phyloP scores from a whole-genome alignment of 2,797 vertebrate species.

The Takifugu ocellatus region DNA sequence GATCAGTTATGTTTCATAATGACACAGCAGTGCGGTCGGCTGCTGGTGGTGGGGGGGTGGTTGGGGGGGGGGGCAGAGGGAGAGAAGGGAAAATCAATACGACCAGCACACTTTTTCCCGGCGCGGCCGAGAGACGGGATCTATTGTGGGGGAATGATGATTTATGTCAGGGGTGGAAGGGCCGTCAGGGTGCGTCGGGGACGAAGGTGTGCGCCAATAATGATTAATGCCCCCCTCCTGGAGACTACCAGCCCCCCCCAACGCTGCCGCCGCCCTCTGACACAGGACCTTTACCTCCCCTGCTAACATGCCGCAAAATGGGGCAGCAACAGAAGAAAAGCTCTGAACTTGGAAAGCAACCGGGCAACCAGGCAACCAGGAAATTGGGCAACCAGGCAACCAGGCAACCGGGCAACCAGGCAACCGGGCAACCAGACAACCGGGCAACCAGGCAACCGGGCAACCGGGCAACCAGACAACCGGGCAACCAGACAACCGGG shows the following conservation, averaged over 20 bases:
- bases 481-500: too few relatives aligned
- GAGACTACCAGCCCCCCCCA: constrained; percentile 51
- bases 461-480: too few relatives aligned
- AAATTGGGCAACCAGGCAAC: too few relatives aligned
- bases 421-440: too few relatives aligned
- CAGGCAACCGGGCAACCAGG: too few relatives aligned
- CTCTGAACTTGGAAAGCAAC: too few relatives aligned
- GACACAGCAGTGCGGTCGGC: constrained; percentile 81
- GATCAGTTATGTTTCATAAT: constrained; percentile 99
- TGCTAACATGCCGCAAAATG: too few relatives aligned
- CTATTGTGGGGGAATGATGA: constrained; percentile 94
- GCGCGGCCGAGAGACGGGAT: constrained; percentile 83
- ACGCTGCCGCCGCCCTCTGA: constrained; percentile 8
- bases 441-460: too few relatives aligned
- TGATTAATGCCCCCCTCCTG: constrained; percentile 91
- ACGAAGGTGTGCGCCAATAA: constrained; percentile 98
- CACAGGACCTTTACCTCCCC: constrained; percentile 30
- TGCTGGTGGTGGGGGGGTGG: constrained; percentile 69
- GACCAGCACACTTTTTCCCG: constrained; percentile 91
- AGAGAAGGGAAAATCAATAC: constrained; percentile 94
- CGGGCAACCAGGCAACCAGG: too few relatives aligned
- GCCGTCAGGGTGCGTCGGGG: constrained; percentile 86
- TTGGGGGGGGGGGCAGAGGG: constrained; percentile 50
- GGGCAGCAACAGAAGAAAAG: too few relatives aligned
- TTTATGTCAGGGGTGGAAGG: constrained; percentile 95